Base-by-base conservation (phyloP, 2,888 invertebrate genomes). In the Aspidiotus destructor region DNA sequence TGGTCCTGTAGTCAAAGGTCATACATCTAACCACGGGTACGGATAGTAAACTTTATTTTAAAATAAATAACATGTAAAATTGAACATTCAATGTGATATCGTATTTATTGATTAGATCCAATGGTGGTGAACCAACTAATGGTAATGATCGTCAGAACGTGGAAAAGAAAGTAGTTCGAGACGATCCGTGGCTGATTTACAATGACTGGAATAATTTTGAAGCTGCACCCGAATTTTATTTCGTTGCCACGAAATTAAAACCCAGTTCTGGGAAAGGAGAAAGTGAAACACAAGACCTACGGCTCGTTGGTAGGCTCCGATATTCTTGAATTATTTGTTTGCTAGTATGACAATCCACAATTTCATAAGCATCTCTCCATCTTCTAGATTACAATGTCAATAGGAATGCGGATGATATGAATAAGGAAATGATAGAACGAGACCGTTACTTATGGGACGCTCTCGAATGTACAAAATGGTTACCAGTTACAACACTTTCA, bases 381-480 rank as follows among this genome's bases (percentile, higher is more conserved):
- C 28, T 28, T 28, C 28, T 79, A 84, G 91, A 91, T 72, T 90
- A 92, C 76, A 87, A 89, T 73, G 81, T 82, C 72, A 79, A 83
- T 11, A 76, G 89, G 62, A 90, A 92, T 75, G 79, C 87, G 5
- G 91, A 91, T 57, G 85, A 85, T 76, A 75, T 87, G 75, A 92
- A 92, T 75, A 82, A 86, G 72, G 90, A 91, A 73, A 81, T 85
- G 64, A 81, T 88, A 57, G 87, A 90, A 72, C 84, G 86, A 28
- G 89, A 90, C 75, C 81, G 86, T 69, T 86, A 85, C 63, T 77
- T 91, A 41, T 92, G 90, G 86, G 91, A 90, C 77, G 85, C 86
- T 15, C 75, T 92, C 60, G 91, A 91, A 76, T 83, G 86, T 71
- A 89, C 89, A 0, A 88, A 89, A 75, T 92, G 91, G 91, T 80